phyloP scores from a whole-genome alignment of 1,140 invertebrate species.

The Drosophila rhopaloa region DNA sequence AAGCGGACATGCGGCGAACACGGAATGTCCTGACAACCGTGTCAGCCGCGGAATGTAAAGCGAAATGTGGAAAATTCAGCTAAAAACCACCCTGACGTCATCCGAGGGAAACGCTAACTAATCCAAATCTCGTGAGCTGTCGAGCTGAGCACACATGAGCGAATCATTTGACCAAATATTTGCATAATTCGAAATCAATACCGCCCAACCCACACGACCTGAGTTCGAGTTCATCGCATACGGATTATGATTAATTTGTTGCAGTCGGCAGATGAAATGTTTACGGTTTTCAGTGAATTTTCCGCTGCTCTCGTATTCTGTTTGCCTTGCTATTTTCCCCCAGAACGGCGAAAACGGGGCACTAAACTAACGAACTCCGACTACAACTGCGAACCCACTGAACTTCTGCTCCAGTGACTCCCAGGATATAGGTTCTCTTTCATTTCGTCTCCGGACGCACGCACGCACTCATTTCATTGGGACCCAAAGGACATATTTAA shows the following conservation, averaged over 20 bases:
- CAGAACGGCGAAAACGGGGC: neutral
- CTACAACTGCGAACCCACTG: conserved; percentile 6
- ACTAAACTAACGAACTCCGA: conserved; percentile 29
- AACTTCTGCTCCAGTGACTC: conserved; percentile 47
- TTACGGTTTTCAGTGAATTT: conserved; percentile 6
- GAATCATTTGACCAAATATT: conserved; percentile 54
- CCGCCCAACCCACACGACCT: conserved; percentile 6
- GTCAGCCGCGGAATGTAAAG: conserved; percentile 33
- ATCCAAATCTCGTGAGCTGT: conserved; percentile 46
- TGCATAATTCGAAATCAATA: conserved; percentile 52
- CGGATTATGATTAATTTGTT: conserved; percentile 49
- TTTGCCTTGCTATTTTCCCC: conserved; percentile 10
- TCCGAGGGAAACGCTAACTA: conserved; percentile 35
- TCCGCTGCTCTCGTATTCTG: conserved; percentile 12
- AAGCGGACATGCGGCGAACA: conserved; percentile 6
- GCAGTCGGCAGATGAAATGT: conserved; percentile 24
- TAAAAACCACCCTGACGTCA: conserved; percentile 34
- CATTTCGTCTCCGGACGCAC: conserved; percentile 48
- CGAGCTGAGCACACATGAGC: conserved; percentile 40
- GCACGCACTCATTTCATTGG: conserved; percentile 62
- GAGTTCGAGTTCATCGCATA: conserved; percentile 20
- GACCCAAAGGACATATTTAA: conserved; percentile 72
- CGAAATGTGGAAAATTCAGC: conserved; percentile 14
- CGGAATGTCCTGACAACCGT: conserved; percentile 23
- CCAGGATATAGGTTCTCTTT: conserved; percentile 46